Base-by-base conservation (phyloP, 2,797 vertebrate genomes). In the Lithobates pipiens region DNA sequence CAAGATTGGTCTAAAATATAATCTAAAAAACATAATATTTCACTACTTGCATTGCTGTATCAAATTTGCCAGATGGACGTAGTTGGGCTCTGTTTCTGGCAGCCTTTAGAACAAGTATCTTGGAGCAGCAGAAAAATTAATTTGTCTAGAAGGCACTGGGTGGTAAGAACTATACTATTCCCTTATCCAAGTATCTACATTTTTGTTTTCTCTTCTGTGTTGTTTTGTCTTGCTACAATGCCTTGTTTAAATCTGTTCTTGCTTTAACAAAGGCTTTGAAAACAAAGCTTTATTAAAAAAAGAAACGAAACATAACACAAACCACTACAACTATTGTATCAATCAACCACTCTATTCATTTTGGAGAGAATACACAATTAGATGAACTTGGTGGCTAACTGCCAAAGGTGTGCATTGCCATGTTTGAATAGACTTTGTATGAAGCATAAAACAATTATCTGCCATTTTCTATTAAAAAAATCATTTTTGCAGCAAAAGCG, bases 351-450 rank as follows among this genome's bases (percentile, higher is more conserved):
- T 34, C 69, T 90, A 90, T 91, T 89, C 85, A 86, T 80, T 88
- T 92, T 69, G 90, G 90, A 90, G 89, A 91, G 68, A 88, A 86
- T 83, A 54, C 88, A 78, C 88, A 88, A 88, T 91, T 92, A 91
- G 88, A 89, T 90, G 90, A 89, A 88, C 90, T 87, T 29, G 82
- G 80, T 69, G 88, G 89, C 32, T 29, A 76, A 21, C 88, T 91
- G 91, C 92, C 92, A 94, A 91, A 91, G 88, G 90, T 85, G 79
- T 32, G 92, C 90, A 89, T 89, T 92, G 92, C 90, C 86, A 86
- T 89, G 92, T 92, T 88, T 91, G 82, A 88, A 84, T 91, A 85
- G 89, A 87, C 88, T 79, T 86, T 92, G 92, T 88, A 90, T 90
- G 86, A 54, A 69, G 23, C 80, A 78, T 71, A 91, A 91, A 89